phyloP scores from a whole-genome alignment of 2,888 invertebrate species.

The Lepidocyrtoides sp. region DNA sequence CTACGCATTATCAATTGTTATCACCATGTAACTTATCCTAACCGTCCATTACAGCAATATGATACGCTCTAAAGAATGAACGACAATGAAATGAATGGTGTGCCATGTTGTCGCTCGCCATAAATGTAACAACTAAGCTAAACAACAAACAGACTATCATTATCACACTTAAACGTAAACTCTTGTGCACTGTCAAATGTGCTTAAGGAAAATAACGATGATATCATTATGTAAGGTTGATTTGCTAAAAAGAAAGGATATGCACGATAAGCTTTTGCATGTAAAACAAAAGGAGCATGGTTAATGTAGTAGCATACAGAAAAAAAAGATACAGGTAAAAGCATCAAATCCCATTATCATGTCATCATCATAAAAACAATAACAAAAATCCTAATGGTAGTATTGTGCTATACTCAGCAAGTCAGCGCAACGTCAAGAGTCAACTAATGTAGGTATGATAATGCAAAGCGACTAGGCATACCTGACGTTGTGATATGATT shows the following conservation, averaged over 20 bases:
- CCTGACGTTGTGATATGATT: background rate
- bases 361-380: conserved; percentile 59
- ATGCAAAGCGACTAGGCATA: background rate
- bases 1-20: background rate
- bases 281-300: background rate
- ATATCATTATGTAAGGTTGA: conserved; percentile 41
- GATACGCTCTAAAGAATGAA: background rate
- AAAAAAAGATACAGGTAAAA: conserved; percentile 2
- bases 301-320: background rate
- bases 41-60: background rate
- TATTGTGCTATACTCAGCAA: no score
- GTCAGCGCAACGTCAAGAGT: background rate
- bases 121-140: background rate
- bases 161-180: background rate
- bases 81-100: conserved; percentile 1
- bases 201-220: background rate
- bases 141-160: no score
- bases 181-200: background rate
- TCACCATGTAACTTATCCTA: background rate
- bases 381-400: conserved; percentile 31
- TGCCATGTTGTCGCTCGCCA: conserved; percentile 15
- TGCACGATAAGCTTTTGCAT: background rate
- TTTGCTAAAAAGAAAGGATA: conserved; percentile 36
- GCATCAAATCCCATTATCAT: conserved; percentile 57
- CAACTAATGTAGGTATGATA: no score